phyloP scores from a whole-genome alignment of 2,113 vertebrate species.

The Telmatochromis sp. region DNA sequence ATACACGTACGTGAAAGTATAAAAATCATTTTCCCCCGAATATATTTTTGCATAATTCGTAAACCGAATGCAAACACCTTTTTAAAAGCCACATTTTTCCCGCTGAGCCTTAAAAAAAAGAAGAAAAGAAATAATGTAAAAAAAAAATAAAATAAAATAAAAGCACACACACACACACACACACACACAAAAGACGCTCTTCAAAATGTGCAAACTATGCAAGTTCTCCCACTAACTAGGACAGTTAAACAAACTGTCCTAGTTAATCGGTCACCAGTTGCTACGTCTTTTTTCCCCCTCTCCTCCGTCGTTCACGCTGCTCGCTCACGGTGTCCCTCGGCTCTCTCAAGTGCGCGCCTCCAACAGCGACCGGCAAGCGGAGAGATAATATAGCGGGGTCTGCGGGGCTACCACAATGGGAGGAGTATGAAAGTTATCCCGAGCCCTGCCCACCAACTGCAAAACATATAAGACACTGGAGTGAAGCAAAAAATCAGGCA shows the following conservation, averaged over 20 bases:
- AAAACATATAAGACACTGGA: conserved; percentile 68
- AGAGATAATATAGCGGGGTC: conserved; percentile 58
- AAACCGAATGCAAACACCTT: background rate
- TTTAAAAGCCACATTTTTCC: background rate
- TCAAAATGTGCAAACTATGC: background rate
- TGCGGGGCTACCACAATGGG: conserved; percentile 70
- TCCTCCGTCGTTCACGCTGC: background rate
- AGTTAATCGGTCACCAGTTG: conserved; percentile 32
- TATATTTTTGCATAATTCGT: background rate
- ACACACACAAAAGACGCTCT: background rate
- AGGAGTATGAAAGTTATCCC: conserved; percentile 69
- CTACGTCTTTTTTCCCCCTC: background rate
- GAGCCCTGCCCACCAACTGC: conserved; percentile 72
- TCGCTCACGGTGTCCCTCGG: conserved; percentile 8
- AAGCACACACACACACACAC: background rate
- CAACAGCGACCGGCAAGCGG: conserved; percentile 9
- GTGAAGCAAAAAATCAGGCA: conserved; percentile 41
- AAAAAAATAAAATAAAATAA: background rate
- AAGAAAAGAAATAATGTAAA: background rate
- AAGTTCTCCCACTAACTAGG: conserved; percentile 6
- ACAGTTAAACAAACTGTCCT: conserved; percentile 8
- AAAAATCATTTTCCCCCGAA: background rate
- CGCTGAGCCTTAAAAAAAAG: background rate
- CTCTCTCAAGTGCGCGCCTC: conserved; percentile 21
- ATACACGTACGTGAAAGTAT: background rate